A percentile compares a stretch with the other conserved stretches of the same genome.
phyloP scores from a whole-genome alignment of 30 jellyfish, hydroid and myxozoan genomes.

The Catostylus mosaicus region DNA sequence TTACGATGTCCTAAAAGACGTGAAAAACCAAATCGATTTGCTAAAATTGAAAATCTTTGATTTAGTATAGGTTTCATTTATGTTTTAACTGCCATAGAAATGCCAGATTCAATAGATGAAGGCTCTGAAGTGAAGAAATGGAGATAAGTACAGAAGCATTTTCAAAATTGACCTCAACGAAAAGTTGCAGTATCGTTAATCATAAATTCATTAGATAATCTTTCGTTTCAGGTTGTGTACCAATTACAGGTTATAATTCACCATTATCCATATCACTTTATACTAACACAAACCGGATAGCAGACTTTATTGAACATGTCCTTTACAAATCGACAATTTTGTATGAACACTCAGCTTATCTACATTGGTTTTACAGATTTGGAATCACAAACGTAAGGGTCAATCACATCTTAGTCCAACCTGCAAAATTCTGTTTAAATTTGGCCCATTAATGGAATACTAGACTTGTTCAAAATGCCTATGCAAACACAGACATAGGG shows the following conservation, averaged over 20 bases:
- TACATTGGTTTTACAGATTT: slow-evolving; percentile 57
- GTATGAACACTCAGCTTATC: slow-evolving; percentile 56
- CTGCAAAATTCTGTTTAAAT: not conserved
- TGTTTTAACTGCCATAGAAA: no score
- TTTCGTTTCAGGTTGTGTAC: slow-evolving; percentile 36
- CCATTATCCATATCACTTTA: slow-evolving; percentile 51
- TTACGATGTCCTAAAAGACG: no score
- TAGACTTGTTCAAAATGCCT: not conserved
- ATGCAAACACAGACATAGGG: no score
- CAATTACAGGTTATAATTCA: slow-evolving; percentile 30
- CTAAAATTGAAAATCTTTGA: no score
- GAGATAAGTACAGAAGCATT: no score
- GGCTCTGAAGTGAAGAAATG: no score
- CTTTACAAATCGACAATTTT: slow-evolving; percentile 29
- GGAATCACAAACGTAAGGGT: slow-evolving; percentile 45
- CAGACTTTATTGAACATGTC: slow-evolving; percentile 59
- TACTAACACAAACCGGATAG: slow-evolving; percentile 39
- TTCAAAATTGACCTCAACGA: no score
- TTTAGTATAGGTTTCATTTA: no score
- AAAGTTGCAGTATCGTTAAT: no score
- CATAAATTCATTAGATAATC: no score
- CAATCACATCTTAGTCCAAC: not conserved
- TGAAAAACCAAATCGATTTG: no score
- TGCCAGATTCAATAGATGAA: no score
- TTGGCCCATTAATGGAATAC: not conserved